These are phyloP conservation scores for Lindbergichthys nudifrons DNA, from an alignment of 2,797 vertebrate species.

Conservation along the genomic window DNA sequence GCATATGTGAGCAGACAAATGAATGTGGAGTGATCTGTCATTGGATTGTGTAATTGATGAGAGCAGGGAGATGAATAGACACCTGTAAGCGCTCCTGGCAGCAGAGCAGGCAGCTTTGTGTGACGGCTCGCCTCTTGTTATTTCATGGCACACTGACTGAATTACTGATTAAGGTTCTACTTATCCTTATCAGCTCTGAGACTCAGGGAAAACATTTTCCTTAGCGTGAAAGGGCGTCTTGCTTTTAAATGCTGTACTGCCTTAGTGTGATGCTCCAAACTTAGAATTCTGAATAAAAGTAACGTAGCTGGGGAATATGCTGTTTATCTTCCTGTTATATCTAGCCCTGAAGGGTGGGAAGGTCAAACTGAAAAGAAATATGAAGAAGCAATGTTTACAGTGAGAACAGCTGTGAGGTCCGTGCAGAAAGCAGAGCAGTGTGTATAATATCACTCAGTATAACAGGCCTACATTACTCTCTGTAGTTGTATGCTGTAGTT, in stretches of 20 bases:
- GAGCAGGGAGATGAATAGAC: slow-evolving; percentile 70
- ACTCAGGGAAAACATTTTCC: slow-evolving; percentile 39
- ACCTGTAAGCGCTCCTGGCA: slow-evolving; percentile 72
- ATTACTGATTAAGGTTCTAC: slow-evolving; percentile 66
- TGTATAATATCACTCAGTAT: no score
- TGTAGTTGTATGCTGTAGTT: no score
- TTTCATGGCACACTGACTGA: slow-evolving; percentile 71
- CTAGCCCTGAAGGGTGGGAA: slow-evolving; percentile 43
- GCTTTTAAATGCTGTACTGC: slow-evolving; percentile 9
- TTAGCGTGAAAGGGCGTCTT: slow-evolving; percentile 18
- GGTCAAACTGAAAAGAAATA: slow-evolving; percentile 48
- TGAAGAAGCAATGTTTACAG: neutral
- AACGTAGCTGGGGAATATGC: slow-evolving; percentile 11
- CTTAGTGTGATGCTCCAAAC: slow-evolving; percentile 17
- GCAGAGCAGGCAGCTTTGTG: slow-evolving; percentile 63
- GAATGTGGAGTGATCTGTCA: slow-evolving; percentile 74
- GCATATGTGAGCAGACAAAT: slow-evolving; percentile 76
- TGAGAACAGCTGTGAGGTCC: no score
- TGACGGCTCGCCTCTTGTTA: slow-evolving; percentile 67
- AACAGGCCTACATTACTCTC: no score
- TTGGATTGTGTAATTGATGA: slow-evolving; percentile 79
- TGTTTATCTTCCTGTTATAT: slow-evolving; percentile 11
- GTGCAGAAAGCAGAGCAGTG: no score
- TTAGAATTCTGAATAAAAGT: neutral
- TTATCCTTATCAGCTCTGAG: slow-evolving; percentile 45